Conservation (phyloP, 2,888 invertebrate species). For the Eurytoma californica region DNA sequence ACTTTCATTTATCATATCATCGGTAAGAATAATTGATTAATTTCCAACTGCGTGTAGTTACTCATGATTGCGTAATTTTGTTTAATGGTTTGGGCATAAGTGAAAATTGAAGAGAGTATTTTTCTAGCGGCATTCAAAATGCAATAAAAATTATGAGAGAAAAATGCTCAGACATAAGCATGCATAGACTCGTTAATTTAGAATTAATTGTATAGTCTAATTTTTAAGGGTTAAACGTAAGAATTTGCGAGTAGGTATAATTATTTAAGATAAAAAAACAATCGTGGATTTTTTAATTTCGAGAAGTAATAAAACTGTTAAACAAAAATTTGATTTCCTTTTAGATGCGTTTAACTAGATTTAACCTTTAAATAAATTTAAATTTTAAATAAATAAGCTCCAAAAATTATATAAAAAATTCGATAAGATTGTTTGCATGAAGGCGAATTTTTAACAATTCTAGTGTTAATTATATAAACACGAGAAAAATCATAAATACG, state of each 20-base stretch:
- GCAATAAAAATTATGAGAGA: slow-evolving; percentile 19
- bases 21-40: neutral
- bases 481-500: neutral
- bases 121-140: neutral
- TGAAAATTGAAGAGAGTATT: neutral
- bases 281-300: slow-evolving; percentile 40
- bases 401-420: neutral
- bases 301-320: slow-evolving; percentile 8
- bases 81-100: neutral
- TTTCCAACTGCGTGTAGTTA: neutral
- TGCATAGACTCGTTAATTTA: too few species aligned
- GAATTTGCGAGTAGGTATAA: neutral
- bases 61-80: neutral
- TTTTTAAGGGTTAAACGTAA: neutral
- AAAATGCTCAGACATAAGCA: slow-evolving; percentile 20
- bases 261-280: neutral
- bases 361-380: slow-evolving; percentile 18
- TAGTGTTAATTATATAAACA: neutral
- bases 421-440: neutral
- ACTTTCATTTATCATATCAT: neutral
- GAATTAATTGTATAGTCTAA: neutral
- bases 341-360: neutral
- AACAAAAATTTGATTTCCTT: neutral
- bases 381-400: neutral
- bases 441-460: neutral